A percentile compares a stretch with the other conserved stretches of the same genome.
Evolutionary conservation across 2,888 invertebrate genomes (phyloP).

Genomic region (Eupsilia transversa): DNA sequence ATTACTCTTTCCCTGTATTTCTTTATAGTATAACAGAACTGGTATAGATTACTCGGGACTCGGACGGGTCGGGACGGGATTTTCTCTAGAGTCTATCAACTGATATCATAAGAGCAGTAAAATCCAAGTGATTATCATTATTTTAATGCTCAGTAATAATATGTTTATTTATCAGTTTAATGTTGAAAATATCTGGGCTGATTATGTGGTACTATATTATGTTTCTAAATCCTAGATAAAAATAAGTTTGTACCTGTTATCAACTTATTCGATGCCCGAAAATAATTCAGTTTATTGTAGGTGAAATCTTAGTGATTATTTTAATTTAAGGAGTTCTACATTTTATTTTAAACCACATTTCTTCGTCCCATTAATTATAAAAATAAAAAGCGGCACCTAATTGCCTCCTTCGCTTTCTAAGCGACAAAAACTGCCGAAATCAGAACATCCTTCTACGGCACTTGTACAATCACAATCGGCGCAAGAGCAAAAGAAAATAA

Average conservation of each 20-base stretch:
- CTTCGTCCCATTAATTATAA: constrained; percentile 4
- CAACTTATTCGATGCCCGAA: no score
- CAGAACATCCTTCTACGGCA: constrained; percentile 45
- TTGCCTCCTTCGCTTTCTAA: constrained; percentile 38
- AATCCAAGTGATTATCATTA: constrained; percentile 35
- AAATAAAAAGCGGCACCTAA: constrained; percentile 24
- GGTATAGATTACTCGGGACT: constrained; percentile 11
- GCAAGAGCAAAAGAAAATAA: constrained; percentile 40
- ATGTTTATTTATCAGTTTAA: constrained; percentile 30
- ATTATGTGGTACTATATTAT: constrained; percentile 13
- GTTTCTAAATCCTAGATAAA: not conserved
- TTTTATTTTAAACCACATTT: not conserved
- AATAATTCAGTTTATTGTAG: not conserved
- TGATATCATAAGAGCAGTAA: constrained; percentile 39
- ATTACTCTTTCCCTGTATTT: constrained; percentile 20
- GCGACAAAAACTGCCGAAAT: constrained; percentile 28
- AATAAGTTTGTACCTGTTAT: not conserved
- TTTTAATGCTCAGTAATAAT: constrained; percentile 28
- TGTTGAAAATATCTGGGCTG: constrained; percentile 24
- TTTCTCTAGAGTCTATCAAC: constrained; percentile 30
- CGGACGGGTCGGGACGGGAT: no score
- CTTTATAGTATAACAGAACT: constrained; percentile 28
- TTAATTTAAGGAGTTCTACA: not conserved
- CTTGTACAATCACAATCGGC: constrained; percentile 21
- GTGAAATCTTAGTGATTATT: not conserved